Conservation (phyloP, 2,113 vertebrate species). For the Puntigrus tetrazona region DNA sequence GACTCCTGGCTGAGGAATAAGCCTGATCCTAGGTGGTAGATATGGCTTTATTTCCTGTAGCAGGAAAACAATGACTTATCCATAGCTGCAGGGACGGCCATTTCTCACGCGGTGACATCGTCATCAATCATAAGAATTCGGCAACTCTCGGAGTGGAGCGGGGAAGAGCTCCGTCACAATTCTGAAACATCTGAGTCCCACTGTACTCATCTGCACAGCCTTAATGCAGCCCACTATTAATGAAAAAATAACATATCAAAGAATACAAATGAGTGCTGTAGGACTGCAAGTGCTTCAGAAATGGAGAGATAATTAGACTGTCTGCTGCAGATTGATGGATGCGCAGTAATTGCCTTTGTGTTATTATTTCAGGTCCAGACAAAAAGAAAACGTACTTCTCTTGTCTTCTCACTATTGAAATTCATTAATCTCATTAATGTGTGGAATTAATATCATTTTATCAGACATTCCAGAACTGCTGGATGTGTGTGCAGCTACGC, state of each 20-base stretch:
- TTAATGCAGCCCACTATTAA: conserved; percentile 77
- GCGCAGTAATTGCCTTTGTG: conserved; percentile 96
- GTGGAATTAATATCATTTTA: conserved; percentile 99
- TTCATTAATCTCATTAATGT: conserved; percentile 99
- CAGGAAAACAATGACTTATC: conserved; percentile 53
- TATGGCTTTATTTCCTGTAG: conserved; percentile 53
- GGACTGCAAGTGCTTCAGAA: conserved; percentile 90
- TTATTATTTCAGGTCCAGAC: conserved; percentile 92
- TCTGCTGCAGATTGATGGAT: conserved; percentile 91
- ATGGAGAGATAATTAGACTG: conserved; percentile 96
- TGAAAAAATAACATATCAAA: conserved; percentile 83
- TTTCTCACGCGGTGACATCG: conserved; percentile 75
- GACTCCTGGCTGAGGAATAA: conserved; percentile 31
- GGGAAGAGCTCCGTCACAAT: conserved; percentile 71
- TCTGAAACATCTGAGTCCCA: conserved; percentile 69
- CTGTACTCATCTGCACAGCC: conserved; percentile 73
- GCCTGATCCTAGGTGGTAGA: conserved; percentile 30
- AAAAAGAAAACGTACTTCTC: conserved; percentile 83
- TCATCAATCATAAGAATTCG: conserved; percentile 79
- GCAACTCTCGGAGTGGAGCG: conserved; percentile 74
- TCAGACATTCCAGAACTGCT: conserved; percentile 94
- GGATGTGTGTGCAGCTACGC: conserved; percentile 81
- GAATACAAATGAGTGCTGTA: conserved; percentile 76
- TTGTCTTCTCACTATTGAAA: conserved; percentile 80
- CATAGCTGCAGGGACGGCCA: conserved; percentile 68